Evolutionary conservation across 2,797 vertebrate species (phyloP), one percentile per base, ranked within the genome.

Genomic region (Lithobates sylvaticus): DNA sequence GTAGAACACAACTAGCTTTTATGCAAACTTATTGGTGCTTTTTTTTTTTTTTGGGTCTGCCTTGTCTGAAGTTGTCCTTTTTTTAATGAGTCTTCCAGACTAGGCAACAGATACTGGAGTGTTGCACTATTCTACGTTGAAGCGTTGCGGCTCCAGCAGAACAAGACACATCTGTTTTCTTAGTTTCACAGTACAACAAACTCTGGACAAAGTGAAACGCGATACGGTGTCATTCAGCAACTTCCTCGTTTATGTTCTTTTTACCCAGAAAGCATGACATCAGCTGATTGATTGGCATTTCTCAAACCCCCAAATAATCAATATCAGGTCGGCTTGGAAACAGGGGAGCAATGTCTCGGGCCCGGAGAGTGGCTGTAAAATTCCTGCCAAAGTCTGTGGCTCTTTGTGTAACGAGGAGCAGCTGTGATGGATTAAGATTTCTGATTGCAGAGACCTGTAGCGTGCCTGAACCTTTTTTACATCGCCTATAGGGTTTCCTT

Each of bases 341-440:
- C 23, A 42, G 47, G 50, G 34, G 68, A 77, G 54, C 26, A 29
- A 23, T 18, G 72, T 16, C 71, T 54, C 3, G 16, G 42, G 61
- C 71, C 58, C 47, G 81, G 42, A 84, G 68, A 84, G 47, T 18
- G 50, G 18, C 72, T 69, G 12, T 83, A 75, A 76, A 78, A 87
- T 87, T 87, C 86, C 76, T 79, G 39, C 67, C 32, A 69, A 83
- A 79, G 86, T 87, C 86, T 79, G 58, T 34, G 70, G 81, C 76
- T 84, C 75, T 74, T 74, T 75, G 70, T 65, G 71, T 87, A 79
- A 87, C 83, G 72, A 84, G 69, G 32, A 84, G 70, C 86, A 87
- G 86, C 86, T 87, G 86, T 27, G 13, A 1, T 50, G 86, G 86
- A 87, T 87, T 87, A 87, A 34, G 81, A 34, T 61, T 72, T 44